Percentiles rank a stretch among this genome's conserved stretches.
phyloP scores from a whole-genome alignment of 1,140 invertebrate species.

The Cephus cinctus region DNA sequence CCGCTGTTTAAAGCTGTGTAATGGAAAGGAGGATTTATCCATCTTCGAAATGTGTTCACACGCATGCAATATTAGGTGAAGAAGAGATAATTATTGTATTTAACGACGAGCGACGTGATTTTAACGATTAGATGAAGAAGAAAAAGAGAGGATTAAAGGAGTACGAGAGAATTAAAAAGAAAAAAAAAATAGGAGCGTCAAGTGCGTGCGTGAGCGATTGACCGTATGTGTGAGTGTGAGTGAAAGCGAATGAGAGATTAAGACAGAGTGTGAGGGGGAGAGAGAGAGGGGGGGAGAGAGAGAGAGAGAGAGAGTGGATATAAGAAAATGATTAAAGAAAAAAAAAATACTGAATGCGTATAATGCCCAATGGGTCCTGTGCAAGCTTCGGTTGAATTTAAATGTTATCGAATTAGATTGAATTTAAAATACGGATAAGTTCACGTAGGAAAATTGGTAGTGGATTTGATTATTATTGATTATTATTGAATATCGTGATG shows the following conservation, averaged over 20 bases:
- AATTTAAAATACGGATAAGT: conserved; percentile 22
- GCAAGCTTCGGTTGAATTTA: conserved; percentile 46
- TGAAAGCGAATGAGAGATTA: conserved; percentile 7
- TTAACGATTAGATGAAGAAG: conserved; percentile 6
- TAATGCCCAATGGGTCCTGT: conserved; percentile 47
- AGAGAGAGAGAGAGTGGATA: conserved; percentile 7
- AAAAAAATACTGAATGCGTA: too few relatives aligned
- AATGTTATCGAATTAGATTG: conserved; percentile 42
- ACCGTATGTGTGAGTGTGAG: neutral
- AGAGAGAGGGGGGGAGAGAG: conserved; percentile 11
- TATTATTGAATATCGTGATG: conserved; percentile 25
- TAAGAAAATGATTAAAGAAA: conserved; percentile 15
- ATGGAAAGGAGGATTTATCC: conserved; percentile 4
- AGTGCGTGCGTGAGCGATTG: neutral
- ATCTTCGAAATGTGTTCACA: conserved; percentile 32
- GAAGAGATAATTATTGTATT: conserved; percentile 29
- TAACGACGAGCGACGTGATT: conserved; percentile 10
- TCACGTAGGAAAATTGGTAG: conserved; percentile 22
- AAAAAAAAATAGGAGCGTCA: conserved; percentile 9
- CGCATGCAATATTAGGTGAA: conserved; percentile 42
- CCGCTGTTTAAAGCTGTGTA: conserved; percentile 3
- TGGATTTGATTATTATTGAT: conserved; percentile 28
- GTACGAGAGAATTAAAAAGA: neutral
- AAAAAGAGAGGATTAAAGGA: neutral
- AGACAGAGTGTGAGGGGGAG: conserved; percentile 2